Conservation (phyloP, 2,797 vertebrate species). For the Micromesistius poutassou region DNA sequence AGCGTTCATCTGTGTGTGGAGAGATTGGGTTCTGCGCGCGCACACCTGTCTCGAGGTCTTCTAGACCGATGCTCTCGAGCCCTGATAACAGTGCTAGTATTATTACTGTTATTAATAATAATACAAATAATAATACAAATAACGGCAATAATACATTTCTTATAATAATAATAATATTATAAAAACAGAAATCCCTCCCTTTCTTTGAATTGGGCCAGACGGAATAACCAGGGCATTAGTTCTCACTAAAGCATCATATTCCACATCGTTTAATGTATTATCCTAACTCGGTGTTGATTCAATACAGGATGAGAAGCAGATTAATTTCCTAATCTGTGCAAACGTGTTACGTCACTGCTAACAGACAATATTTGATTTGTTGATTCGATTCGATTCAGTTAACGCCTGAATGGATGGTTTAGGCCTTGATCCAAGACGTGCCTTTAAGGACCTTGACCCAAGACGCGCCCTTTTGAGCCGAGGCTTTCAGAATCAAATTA, state of each 20-base stretch:
- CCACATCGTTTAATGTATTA: not conserved
- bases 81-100: not conserved
- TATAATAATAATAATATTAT: not conserved
- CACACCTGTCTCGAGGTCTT: conserved; percentile 15
- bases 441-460: not conserved
- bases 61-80: conserved; percentile 3
- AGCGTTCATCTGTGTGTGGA: conserved; percentile 50
- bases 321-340: too few species aligned
- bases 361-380: not conserved
- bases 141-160: not conserved
- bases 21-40: conserved; percentile 26
- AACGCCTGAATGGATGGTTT: not conserved
- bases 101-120: conserved; percentile 3
- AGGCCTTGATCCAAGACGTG: not conserved
- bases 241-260: not conserved
- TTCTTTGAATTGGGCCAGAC: not conserved
- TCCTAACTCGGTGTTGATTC: not conserved
- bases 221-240: not conserved
- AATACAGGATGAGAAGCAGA: not conserved
- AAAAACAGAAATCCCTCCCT: not conserved
- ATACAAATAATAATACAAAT: not conserved
- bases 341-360: not conserved
- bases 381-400: not conserved
- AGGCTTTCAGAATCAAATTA: not conserved
- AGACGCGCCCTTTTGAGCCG: too few species aligned